phyloP scores from a whole-genome alignment of 2,797 vertebrate species.

The Molossus alvarezi region DNA sequence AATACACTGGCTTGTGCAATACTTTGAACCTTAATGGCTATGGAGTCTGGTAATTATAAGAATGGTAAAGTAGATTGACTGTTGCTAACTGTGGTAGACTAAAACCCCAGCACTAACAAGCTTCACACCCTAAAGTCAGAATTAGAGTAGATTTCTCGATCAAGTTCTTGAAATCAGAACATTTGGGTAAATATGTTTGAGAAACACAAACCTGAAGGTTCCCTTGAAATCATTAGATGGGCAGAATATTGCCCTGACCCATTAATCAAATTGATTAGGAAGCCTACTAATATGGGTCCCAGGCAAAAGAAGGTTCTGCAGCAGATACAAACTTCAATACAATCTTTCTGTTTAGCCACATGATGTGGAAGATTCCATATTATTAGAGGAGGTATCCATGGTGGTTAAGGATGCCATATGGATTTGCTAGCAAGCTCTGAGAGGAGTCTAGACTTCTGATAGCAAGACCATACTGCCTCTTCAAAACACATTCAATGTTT shows the following conservation, averaged over 20 bases:
- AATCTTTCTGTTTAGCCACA: neutral
- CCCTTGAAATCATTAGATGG: neutral
- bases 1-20: neutral
- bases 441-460: slow-evolving; percentile 6
- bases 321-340: neutral
- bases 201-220: neutral
- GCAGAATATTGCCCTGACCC: neutral
- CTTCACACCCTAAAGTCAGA: neutral
- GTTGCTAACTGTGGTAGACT: neutral
- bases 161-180: slow-evolving; percentile 26
- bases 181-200: neutral
- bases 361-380: neutral
- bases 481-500: neutral
- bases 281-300: neutral
- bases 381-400: neutral
- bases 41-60: neutral
- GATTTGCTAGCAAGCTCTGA: neutral
- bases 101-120: neutral
- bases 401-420: neutral
- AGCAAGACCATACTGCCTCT: neutral
- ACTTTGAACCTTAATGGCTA: neutral
- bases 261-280: neutral
- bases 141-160: neutral
- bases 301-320: neutral
- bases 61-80: neutral